A percentile compares a stretch with the other conserved stretches of the same genome.
phyloP scores from a whole-genome alignment of 1,140 invertebrate genomes.

The Bombus sibiricus region DNA sequence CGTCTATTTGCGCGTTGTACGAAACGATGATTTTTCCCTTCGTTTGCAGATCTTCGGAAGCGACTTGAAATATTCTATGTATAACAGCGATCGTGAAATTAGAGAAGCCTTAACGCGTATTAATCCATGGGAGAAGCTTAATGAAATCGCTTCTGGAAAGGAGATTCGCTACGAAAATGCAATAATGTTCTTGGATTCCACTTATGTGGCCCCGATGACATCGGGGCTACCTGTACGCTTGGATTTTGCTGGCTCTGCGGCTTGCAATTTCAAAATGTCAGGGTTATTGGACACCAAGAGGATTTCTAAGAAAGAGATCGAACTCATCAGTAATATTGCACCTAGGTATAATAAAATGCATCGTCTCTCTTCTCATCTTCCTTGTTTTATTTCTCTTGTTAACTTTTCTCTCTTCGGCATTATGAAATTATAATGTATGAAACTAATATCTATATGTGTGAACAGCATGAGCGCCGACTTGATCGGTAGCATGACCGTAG shows the following conservation, averaged over 20 bases:
- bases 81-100: conserved; percentile 88
- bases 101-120: conserved; percentile 84
- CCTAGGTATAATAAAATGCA: conserved; percentile 84
- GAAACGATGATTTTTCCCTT: background rate
- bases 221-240: conserved; percentile 93
- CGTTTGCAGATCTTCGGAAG: conserved; percentile 87
- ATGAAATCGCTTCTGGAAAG: conserved; percentile 89
- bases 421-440: background rate
- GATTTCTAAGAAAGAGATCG: conserved; percentile 84
- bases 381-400: background rate
- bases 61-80: conserved; percentile 88
- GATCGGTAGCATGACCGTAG: conserved; percentile 91
- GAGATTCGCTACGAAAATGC: conserved; percentile 91
- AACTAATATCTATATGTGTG: conserved; percentile 23
- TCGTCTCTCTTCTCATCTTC: no score
- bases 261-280: conserved; percentile 90
- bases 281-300: conserved; percentile 85
- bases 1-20: no score
- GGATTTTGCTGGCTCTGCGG: conserved; percentile 92
- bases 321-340: conserved; percentile 89
- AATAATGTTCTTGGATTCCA: conserved; percentile 92
- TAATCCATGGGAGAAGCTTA: conserved; percentile 87
- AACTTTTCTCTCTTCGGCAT: background rate
- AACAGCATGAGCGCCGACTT: conserved; percentile 91
- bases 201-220: conserved; percentile 92